Base-by-base conservation (phyloP, 2,113 vertebrate species). In the Plectropomus leopardus region DNA sequence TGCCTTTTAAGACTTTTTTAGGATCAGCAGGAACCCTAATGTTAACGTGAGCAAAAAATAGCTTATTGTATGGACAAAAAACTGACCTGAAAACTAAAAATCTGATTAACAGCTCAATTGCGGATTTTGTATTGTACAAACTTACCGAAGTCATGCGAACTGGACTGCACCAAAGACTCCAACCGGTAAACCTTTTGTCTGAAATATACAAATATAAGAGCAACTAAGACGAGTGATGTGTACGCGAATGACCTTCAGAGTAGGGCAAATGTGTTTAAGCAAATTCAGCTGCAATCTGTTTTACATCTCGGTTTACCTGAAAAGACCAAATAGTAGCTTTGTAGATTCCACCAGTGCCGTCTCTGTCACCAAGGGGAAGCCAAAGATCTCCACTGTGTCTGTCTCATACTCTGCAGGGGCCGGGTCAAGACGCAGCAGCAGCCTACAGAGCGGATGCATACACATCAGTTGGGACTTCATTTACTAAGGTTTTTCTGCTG, bases 91-190 rank as follows among this genome's bases (percentile, higher is more conserved):
- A 42, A 64, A 50, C 7, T 15, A 19, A 65, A 34, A 30, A 14
- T n/a, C 14, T 32, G 21, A n/a, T 24, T 42, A 67, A 45, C 70
- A 17, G 14, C 21, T 30, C 16, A 10, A 69, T 4, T 21, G 13
- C 40, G 8, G 21, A 66, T 57, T 32, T 32, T 44, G 72, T 23
- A 55, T 53, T 57, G 34, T 6, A 69, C n/a, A 88, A 79, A 90
- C 96, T 97, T 96, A 99, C 98, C 96, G 94, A 98, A 97, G 92
- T 98, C 97, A 94, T 95, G 95, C 4, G 96, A 96, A 80, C 69
- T 90, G 61, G 85, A 93, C 81, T 96, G 94, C 48, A 95, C 92
- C 85, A 98, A 89, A 26, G 87, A 90, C 94, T 98, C 97, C 93
- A 99, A 90, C 59, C 83, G 95, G 84, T 95, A 77, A 16, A 99